Conservation (phyloP, 2,797 vertebrate species). For the Peromyscus melanophrys region DNA sequence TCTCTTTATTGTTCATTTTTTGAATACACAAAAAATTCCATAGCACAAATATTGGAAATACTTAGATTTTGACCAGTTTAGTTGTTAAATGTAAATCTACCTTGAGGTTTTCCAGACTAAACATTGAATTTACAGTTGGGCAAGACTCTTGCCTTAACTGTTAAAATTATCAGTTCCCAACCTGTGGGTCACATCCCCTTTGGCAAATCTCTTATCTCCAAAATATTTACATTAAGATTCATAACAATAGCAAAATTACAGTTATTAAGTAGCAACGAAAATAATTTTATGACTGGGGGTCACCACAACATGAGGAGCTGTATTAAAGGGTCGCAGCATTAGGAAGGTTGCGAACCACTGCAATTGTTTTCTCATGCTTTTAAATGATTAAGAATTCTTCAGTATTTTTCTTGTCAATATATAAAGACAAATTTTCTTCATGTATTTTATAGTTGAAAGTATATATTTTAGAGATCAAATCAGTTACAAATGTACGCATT, state of each 20-base stretch:
- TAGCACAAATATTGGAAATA: not conserved
- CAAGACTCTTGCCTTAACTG: not conserved
- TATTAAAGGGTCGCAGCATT: not conserved
- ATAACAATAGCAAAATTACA: not conserved
- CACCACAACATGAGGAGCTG: not conserved
- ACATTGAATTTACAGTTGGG: not conserved
- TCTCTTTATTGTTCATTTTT: not conserved
- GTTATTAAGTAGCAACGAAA: not conserved
- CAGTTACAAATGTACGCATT: not conserved
- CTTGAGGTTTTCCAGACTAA: not conserved
- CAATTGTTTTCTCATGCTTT: not conserved
- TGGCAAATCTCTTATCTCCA: not conserved
- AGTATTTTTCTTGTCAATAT: not conserved
- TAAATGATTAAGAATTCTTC: not conserved
- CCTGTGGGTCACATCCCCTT: not conserved
- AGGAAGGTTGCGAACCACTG: not conserved
- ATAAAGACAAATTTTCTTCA: not conserved
- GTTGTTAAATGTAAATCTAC: not conserved
- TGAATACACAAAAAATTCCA: not conserved
- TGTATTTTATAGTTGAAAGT: constrained; percentile 41
- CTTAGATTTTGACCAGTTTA: constrained; percentile 19
- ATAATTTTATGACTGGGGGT: not conserved
- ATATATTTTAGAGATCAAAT: not conserved
- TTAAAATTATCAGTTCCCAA: not conserved
- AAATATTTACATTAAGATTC: not conserved